Conservation (phyloP, 2,113 vertebrate species). For the Hymenochirus boettgeri region DNA sequence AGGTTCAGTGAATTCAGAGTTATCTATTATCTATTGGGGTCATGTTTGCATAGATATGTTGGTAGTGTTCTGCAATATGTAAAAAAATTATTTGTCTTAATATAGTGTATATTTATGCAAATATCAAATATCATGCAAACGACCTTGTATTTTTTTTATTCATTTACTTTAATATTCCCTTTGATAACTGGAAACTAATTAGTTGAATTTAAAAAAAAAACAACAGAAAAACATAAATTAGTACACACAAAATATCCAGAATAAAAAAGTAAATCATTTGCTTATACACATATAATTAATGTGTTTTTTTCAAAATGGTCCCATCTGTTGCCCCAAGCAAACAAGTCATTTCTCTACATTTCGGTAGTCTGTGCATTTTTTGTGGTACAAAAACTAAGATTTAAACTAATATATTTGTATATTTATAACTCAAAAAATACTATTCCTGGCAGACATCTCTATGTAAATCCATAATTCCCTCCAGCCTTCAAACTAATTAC, state of each 20-base stretch:
- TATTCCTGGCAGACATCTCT: no score
- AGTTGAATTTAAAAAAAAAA: slow-evolving; percentile 15
- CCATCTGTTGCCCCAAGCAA: no score
- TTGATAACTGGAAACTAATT: slow-evolving; percentile 36
- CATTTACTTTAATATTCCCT: slow-evolving; percentile 36
- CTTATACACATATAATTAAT: slow-evolving; percentile 5
- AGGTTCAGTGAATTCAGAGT: slow-evolving; percentile 27
- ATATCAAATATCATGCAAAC: not conserved
- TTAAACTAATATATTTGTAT: no score
- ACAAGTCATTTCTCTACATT: no score
- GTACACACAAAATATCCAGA: slow-evolving; percentile 12
- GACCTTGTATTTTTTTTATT: slow-evolving; percentile 36
- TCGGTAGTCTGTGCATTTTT: no score
- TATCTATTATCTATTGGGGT: slow-evolving; percentile 20
- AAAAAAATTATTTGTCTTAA: slow-evolving; percentile 4
- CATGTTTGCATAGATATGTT: slow-evolving; percentile 9
- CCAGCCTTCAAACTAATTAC: no score
- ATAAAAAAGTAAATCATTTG: slow-evolving; percentile 12
- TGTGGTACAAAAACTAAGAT: no score
- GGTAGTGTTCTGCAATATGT: slow-evolving; percentile 6
- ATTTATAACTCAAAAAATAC: no score
- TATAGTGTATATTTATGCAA: slow-evolving; percentile 21
- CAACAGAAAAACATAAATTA: slow-evolving; percentile 16
- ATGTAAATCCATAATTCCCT: no score
- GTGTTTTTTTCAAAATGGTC: no score